These are phyloP conservation scores for Emesis furor DNA, from an alignment of 2,888 invertebrate genomes.

Conservation along the genomic window DNA sequence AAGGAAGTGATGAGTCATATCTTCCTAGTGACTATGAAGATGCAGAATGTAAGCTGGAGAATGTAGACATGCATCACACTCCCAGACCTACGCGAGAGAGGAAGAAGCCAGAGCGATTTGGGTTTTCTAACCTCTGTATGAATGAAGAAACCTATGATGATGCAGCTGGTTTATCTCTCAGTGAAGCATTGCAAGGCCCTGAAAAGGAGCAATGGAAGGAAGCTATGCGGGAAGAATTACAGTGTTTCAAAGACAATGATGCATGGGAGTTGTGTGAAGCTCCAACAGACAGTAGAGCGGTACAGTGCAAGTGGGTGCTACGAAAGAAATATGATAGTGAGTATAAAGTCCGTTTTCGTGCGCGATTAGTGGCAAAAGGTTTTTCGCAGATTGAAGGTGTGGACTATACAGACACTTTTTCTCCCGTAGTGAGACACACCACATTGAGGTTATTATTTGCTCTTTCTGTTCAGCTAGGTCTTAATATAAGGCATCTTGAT, in stretches of 20 bases:
- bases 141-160: neutral
- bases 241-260: conserved; percentile 54
- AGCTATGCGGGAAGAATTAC: conserved; percentile 45
- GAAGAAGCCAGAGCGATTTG: conserved; percentile 29
- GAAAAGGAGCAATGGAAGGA: conserved; percentile 45
- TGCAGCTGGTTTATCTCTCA: conserved; percentile 16
- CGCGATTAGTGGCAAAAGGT: conserved; percentile 38
- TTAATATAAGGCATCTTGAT: neutral
- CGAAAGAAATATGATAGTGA: conserved; percentile 44
- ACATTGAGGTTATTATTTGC: conserved; percentile 9
- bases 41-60: neutral
- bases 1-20: neutral
- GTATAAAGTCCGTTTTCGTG: conserved; percentile 49
- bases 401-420: conserved; percentile 19
- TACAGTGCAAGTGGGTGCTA: conserved; percentile 49
- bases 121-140: conserved; percentile 22
- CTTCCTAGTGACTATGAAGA: neutral
- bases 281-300: conserved; percentile 45
- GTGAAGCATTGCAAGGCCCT: conserved; percentile 48
- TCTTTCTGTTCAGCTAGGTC: neutral
- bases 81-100: neutral
- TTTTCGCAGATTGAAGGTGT: neutral
- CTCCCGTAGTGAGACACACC: conserved; percentile 10
- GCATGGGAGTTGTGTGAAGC: conserved; percentile 56
- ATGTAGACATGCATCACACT: neutral